Evolutionary conservation across 2,888 invertebrate species (phyloP), one percentile per base, ranked within the genome.

Genomic region (Carpatolechia fugitivella): DNA sequence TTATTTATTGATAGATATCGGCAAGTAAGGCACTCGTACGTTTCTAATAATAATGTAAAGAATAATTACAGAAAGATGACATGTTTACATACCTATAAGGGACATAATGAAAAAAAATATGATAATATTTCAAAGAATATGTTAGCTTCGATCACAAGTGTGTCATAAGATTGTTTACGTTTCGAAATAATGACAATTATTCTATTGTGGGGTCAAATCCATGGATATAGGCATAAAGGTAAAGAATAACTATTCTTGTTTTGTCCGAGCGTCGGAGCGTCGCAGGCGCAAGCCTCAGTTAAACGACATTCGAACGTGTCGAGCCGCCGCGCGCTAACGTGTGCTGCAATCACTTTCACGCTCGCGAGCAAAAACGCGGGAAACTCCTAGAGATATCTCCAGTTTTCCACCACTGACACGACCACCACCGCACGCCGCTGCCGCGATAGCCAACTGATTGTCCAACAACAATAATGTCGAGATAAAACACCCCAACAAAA

Each of bases 331-430:
- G 82, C 69, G 75, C 78, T 59, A 82, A 87, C 89, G 89, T 82
- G 76, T 75, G 66, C 61, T 68, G 60, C 64, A 64, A 65, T 66
- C 75, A 86, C 86, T 86, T 88, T 89, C 87, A 82, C 82, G 74
- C 74, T 74, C 65, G 65, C 62, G 68, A 68, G 69, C 71, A 65
- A 62, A 76, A 74, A 71, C 60, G 78, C 78, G 80, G 85, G 76
- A 74, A 80, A 71, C 68, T 68, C 66, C 61, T 60, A 67, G 66
- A 72, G 72, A 78, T 74, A 78, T 72, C 71, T 72, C 57, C 62
- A 65, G 71, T 74, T 76, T 74, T 73, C 62, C 64, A 68, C 62
- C 70, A 72, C 66, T 74, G 70, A 61, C 60, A 68, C 68, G 68
- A 73, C 65, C 62, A 64, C 62, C 67, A 60, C 61, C 64, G 66